These are phyloP conservation scores for Tetragnatha montana DNA, from an alignment of 2,888 invertebrate species.

Conservation along the genomic window DNA sequence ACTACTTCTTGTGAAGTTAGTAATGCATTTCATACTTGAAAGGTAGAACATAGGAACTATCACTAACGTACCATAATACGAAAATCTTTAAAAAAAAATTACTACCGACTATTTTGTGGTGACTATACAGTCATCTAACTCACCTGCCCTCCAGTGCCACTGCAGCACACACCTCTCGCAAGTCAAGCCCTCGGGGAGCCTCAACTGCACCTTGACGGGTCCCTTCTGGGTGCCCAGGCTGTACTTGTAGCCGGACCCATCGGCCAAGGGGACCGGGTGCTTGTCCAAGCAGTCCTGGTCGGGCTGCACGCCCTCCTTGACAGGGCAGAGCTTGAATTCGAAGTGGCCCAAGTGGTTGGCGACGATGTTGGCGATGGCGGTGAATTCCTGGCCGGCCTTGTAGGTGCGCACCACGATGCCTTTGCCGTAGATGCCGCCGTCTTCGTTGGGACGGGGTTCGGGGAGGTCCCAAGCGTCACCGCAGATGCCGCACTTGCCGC, in stretches of 20 bases:
- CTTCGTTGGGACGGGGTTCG: constrained; percentile 70
- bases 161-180: constrained; percentile 76
- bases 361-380: constrained; percentile 75
- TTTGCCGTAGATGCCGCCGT: constrained; percentile 69
- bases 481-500: constrained; percentile 71
- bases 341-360: constrained; percentile 76
- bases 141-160: constrained; percentile 76
- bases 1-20: too few species aligned
- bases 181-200: constrained; percentile 74
- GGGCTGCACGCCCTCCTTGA: constrained; percentile 73
- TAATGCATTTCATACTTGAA: too few species aligned
- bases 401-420: constrained; percentile 65
- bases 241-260: constrained; percentile 80
- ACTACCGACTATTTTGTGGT: too few species aligned
- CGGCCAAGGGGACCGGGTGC: constrained; percentile 81
- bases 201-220: constrained; percentile 68
- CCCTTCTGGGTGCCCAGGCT: constrained; percentile 55
- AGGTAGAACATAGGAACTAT: not conserved
- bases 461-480: constrained; percentile 69
- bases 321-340: constrained; percentile 76
- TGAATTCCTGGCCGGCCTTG: constrained; percentile 72
- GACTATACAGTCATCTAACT: constrained; percentile 2
- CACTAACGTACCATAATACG: not conserved
- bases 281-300: constrained; percentile 83
- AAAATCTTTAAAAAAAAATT: too few species aligned